Conservation (phyloP, 2,113 vertebrate genomes). For the Chitala chitala region DNA sequence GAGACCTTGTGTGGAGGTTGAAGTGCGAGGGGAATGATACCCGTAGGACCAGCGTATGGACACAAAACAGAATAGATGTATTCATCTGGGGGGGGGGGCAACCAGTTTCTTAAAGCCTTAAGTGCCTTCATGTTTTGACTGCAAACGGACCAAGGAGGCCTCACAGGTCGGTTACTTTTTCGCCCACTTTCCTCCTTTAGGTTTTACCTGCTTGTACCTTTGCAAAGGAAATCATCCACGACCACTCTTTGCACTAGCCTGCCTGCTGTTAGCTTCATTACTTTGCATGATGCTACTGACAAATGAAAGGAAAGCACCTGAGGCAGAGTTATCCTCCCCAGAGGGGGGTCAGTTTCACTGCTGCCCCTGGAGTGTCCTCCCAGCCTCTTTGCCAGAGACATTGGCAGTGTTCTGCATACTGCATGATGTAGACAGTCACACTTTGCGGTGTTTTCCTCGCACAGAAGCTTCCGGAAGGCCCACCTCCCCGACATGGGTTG, state of each 20-base stretch:
- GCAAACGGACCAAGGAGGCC: conserved; percentile 62
- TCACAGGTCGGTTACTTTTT: conserved; percentile 62
- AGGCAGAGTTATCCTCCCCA: not conserved
- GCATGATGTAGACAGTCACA: not conserved
- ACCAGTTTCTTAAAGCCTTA: conserved; percentile 49
- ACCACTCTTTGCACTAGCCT: conserved; percentile 48
- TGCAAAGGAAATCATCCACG: conserved; percentile 38
- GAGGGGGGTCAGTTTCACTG: not conserved
- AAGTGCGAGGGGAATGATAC: conserved; percentile 23
- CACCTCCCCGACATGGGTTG: not conserved
- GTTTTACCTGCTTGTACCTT: conserved; percentile 33
- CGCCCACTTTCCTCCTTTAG: conserved; percentile 46
- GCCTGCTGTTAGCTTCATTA: conserved; percentile 34
- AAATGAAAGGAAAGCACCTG: conserved; percentile 36
- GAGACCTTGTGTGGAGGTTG: conserved; percentile 36
- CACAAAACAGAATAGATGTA: conserved; percentile 57
- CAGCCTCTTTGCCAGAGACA: too few relatives aligned
- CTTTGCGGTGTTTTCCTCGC: not conserved
- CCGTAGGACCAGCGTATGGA: conserved; percentile 39
- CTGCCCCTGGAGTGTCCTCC: too few relatives aligned
- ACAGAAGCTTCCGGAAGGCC: conserved; percentile 41
- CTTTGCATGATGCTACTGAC: conserved; percentile 28
- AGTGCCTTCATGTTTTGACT: conserved; percentile 65
- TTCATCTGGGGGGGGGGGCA: conserved; percentile 52
- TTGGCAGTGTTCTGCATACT: too few relatives aligned